These are phyloP conservation scores for Poeciliopsis turrubarensis DNA, from an alignment of 2,113 vertebrate genomes.

Conservation along the genomic window DNA sequence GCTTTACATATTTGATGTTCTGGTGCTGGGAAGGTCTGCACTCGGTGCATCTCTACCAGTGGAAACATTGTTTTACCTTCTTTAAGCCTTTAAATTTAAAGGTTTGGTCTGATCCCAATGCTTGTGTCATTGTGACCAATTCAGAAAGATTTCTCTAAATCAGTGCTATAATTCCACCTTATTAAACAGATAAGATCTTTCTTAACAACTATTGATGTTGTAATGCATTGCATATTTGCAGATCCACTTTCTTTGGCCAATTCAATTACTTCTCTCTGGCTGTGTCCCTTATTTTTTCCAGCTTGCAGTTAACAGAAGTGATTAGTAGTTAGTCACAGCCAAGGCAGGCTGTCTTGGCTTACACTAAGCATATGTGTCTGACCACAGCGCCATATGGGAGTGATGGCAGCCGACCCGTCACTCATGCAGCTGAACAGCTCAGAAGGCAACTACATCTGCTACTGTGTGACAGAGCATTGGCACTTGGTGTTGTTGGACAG, in stretches of 20 bases:
- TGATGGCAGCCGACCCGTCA: constrained; percentile 45
- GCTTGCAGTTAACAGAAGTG: constrained; percentile 14
- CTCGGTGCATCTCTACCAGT: too few species aligned
- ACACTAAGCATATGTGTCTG: constrained; percentile 37
- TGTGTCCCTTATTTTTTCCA: neutral
- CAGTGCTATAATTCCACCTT: too few species aligned
- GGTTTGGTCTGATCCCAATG: too few species aligned
- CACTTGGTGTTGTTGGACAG: constrained; percentile 37
- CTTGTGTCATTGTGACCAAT: too few species aligned
- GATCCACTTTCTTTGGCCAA: neutral
- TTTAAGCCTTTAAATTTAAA: too few species aligned
- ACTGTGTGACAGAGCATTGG: constrained; percentile 17
- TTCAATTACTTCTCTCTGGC: neutral
- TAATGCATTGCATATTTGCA: too few species aligned
- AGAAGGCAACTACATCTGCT: constrained; percentile 17
- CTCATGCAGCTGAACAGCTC: constrained; percentile 44
- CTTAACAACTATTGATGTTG: too few species aligned
- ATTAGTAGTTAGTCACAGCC: constrained; percentile 4
- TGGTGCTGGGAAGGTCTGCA: too few species aligned
- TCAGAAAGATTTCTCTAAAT: too few species aligned
- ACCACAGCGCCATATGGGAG: constrained; percentile 57
- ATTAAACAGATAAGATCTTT: too few species aligned
- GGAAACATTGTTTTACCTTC: too few species aligned
- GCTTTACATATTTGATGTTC: too few species aligned
- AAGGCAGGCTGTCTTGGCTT: constrained; percentile 1